These are phyloP conservation scores for Stenichneumon culpator DNA, from an alignment of 2,888 invertebrate species.

Conservation along the genomic window DNA sequence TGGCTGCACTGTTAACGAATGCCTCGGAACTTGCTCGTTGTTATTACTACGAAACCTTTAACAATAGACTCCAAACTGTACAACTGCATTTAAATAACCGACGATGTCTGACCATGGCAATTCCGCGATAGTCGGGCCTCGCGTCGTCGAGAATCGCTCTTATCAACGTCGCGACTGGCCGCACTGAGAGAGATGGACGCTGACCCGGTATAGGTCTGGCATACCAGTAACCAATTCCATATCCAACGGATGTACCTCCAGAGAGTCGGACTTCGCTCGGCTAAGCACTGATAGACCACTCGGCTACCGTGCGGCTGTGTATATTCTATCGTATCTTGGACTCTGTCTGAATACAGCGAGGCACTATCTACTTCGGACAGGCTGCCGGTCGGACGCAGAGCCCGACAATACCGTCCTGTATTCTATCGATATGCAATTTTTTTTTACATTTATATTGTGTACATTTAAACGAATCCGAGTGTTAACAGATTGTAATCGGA, in stretches of 20 bases:
- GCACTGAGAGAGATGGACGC: constrained; percentile 4
- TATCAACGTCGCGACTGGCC: constrained; percentile 29
- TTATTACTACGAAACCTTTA: background rate
- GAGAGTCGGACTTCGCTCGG: constrained; percentile 25
- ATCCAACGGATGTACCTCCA: constrained; percentile 31
- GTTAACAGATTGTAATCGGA: background rate
- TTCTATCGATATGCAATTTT: background rate
- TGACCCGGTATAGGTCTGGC: constrained; percentile 1
- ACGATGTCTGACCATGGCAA: constrained; percentile 3
- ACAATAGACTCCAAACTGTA: background rate
- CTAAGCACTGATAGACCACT: constrained; percentile 34
- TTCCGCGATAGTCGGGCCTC: background rate
- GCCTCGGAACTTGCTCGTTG: background rate
- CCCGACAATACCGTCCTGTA: constrained; percentile 6
- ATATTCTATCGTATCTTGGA: constrained; percentile 25
- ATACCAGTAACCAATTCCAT: constrained; percentile 31
- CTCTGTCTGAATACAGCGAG: constrained; percentile 8
- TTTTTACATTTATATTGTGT: background rate
- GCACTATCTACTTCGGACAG: constrained; percentile 32
- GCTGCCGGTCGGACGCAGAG: background rate
- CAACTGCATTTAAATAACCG: constrained; percentile 26
- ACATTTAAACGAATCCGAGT: too few species aligned
- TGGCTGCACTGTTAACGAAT: background rate
- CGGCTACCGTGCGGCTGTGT: background rate
- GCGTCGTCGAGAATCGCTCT: background rate